phyloP scores from a whole-genome alignment of 1,140 invertebrate genomes.

The Drosophila ficusphila region DNA sequence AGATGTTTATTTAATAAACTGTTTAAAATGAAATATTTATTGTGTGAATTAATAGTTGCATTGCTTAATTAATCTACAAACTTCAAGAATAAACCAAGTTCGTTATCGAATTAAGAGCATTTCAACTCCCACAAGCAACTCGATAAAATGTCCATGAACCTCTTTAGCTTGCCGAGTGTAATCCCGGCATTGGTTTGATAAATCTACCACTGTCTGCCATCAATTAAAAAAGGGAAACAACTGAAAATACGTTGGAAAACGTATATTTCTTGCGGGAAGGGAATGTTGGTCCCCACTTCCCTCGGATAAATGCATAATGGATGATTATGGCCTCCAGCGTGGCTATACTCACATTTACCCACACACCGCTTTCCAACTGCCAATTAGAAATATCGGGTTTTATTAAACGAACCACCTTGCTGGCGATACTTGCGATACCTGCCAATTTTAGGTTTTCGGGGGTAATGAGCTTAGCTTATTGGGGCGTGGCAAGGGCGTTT shows the following conservation, averaged over 20 bases:
- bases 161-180: background rate
- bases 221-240: constrained; percentile 9
- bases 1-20: too few relatives aligned
- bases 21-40: too few relatives aligned
- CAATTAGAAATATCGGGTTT: constrained; percentile 42
- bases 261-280: too few relatives aligned
- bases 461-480: constrained; percentile 29
- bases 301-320: constrained; percentile 30
- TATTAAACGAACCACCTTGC: constrained; percentile 12
- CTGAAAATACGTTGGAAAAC: constrained; percentile 16
- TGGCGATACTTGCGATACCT: constrained; percentile 18
- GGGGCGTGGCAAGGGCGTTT: background rate
- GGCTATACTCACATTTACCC: background rate
- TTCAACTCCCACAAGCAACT: too few relatives aligned
- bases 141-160: background rate
- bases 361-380: background rate
- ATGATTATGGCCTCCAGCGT: constrained; percentile 24
- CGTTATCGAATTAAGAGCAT: too few relatives aligned
- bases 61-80: too few relatives aligned
- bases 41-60: too few relatives aligned
- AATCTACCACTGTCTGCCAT: background rate
- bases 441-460: background rate
- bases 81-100: background rate
- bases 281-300: background rate
- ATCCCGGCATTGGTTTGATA: background rate